These are phyloP conservation scores for Epirrita christyi DNA, from an alignment of 2,888 invertebrate species.

Conservation along the genomic window DNA sequence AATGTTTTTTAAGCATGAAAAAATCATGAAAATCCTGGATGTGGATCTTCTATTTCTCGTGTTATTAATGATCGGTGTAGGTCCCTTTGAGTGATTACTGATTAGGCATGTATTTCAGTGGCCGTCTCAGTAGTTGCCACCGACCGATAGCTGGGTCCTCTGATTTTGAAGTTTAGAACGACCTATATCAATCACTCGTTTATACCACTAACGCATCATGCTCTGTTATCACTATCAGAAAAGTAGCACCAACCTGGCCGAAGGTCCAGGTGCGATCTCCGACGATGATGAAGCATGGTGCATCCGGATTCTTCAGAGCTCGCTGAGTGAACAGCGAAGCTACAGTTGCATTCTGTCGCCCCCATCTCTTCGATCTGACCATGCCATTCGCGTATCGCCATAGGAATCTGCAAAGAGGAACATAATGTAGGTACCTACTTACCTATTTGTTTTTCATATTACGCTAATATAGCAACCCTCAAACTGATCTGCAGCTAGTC, in stretches of 20 bases:
- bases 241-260: constrained; percentile 82
- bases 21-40: too few species aligned
- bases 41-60: too few species aligned
- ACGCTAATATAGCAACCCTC: neutral
- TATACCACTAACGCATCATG: too few species aligned
- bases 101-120: too few species aligned
- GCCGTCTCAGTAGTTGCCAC: too few species aligned
- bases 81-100: too few species aligned
- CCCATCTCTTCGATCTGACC: constrained; percentile 78
- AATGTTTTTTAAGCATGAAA: too few species aligned
- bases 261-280: constrained; percentile 89
- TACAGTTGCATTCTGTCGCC: constrained; percentile 85
- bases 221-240: too few species aligned
- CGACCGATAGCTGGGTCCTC: too few species aligned
- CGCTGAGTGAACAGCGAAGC: constrained; percentile 86
- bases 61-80: too few species aligned
- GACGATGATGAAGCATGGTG: constrained; percentile 87
- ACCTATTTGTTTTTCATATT: neutral
- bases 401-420: constrained; percentile 72
- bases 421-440: neutral
- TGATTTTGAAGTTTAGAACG: too few species aligned
- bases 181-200: too few species aligned
- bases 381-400: constrained; percentile 83
- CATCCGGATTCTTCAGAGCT: constrained; percentile 85
- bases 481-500: neutral